These are phyloP conservation scores for Umimayanthus chanpuru DNA, from an alignment of 92 coral and sea anemone genomes.

Conservation along the genomic window DNA sequence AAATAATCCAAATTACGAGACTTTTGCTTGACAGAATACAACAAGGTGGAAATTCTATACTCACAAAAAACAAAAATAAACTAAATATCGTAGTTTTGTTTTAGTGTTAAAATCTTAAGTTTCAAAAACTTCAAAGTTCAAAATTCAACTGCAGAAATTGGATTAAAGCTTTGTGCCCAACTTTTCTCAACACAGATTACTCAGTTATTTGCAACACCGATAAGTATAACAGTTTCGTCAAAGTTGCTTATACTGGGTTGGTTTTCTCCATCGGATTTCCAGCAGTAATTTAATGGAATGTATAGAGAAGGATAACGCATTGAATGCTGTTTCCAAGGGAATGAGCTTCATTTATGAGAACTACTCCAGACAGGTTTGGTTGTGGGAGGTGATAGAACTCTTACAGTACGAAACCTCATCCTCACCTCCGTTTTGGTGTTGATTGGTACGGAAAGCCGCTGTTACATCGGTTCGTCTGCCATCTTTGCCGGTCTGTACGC, in stretches of 20 bases:
- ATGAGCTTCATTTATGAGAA: constrained; percentile 52
- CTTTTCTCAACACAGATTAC: constrained; percentile 20
- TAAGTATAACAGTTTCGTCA: not conserved
- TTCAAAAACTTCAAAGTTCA: no score
- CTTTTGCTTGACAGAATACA: no score
- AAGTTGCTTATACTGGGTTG: not conserved
- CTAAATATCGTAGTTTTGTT: no score
- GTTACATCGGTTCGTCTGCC: constrained; percentile 40
- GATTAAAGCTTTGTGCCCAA: no score
- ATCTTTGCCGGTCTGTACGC: constrained; percentile 48
- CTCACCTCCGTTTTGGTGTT: constrained; percentile 32
- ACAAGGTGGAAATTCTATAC: no score
- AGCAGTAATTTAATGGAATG: not conserved
- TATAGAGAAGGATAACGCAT: no score
- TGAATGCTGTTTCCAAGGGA: not conserved
- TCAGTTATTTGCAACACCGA: constrained; percentile 6
- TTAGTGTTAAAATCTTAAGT: no score
- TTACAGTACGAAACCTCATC: constrained; percentile 43
- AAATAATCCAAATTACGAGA: no score
- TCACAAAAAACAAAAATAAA: no score
- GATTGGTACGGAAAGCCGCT: constrained; percentile 40
- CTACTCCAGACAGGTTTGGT: constrained; percentile 42
- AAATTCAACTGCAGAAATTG: no score
- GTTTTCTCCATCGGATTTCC: constrained; percentile 23
- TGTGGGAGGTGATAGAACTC: constrained; percentile 56